phyloP scores from a whole-genome alignment of 2,113 vertebrate species.

The Platichthys stellatus region DNA sequence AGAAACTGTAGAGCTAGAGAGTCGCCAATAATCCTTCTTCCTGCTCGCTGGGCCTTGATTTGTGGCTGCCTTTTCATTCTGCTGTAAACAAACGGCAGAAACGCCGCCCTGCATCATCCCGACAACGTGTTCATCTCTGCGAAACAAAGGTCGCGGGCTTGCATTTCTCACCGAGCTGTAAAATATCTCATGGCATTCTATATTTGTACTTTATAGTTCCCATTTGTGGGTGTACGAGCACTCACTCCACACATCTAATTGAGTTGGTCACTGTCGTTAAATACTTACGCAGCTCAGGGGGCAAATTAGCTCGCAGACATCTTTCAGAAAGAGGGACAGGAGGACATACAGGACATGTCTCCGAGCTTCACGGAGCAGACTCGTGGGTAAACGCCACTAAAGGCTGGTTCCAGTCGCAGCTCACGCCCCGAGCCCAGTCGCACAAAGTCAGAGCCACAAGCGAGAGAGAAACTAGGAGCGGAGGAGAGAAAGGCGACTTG shows the following conservation, averaged over 20 bases:
- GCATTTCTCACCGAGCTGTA: background rate
- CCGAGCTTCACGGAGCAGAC: conserved; percentile 26
- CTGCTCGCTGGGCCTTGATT: background rate
- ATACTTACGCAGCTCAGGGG: conserved; percentile 51
- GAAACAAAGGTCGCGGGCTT: conserved; percentile 51
- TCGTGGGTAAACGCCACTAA: conserved; percentile 43
- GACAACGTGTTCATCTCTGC: conserved; percentile 22
- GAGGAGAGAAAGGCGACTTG: conserved; percentile 45
- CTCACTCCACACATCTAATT: conserved; percentile 51
- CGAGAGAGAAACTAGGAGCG: conserved; percentile 25
- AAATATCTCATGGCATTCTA: background rate
- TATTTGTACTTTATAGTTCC: conserved; percentile 15
- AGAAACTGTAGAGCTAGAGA: background rate
- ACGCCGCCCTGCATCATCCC: background rate
- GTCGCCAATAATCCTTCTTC: background rate
- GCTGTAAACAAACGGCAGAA: background rate
- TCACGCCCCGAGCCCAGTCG: conserved; percentile 10
- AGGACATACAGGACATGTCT: conserved; percentile 56
- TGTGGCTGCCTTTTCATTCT: background rate
- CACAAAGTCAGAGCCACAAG: conserved; percentile 57
- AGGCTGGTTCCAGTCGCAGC: conserved; percentile 34
- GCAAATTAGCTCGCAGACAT: conserved; percentile 37
- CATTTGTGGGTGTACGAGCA: conserved; percentile 8
- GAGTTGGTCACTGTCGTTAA: conserved; percentile 59
- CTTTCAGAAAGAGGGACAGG: conserved; percentile 47